Percentiles rank a stretch among this genome's conserved stretches.
These are phyloP conservation scores for Yoshiicerus persimilis DNA, from an alignment of 1,140 invertebrate species.

Conservation along the genomic window DNA sequence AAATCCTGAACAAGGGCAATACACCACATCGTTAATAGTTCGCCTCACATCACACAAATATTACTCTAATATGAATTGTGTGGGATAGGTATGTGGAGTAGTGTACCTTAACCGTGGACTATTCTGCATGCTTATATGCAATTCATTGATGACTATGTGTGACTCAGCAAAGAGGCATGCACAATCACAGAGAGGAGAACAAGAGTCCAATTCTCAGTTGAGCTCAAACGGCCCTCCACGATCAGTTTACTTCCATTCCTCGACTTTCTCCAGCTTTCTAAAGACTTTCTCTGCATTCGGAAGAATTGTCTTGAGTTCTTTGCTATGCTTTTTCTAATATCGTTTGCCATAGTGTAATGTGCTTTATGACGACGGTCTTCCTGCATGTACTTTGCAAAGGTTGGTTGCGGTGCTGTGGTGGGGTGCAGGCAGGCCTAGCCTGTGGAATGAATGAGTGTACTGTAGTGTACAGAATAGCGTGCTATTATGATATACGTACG, in stretches of 20 bases:
- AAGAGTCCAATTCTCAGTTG: neutral
- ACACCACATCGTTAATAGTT: neutral
- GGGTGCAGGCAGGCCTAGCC: neutral
- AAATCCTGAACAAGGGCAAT: neutral
- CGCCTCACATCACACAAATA: neutral
- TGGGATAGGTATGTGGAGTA: neutral
- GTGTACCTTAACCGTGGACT: no score
- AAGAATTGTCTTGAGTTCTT: neutral
- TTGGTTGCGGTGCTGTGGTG: neutral
- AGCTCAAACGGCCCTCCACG: neutral
- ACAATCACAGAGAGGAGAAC: neutral
- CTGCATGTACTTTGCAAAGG: neutral
- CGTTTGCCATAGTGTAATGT: neutral
- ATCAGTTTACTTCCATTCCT: neutral
- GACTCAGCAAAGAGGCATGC: neutral
- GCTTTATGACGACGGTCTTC: neutral
- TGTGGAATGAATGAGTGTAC: neutral
- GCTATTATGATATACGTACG: neutral
- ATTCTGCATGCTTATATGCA: neutral
- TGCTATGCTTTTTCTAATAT: neutral
- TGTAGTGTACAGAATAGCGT: neutral
- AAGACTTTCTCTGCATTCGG: neutral
- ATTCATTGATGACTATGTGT: neutral
- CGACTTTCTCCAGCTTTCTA: neutral
- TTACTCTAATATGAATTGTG: neutral